A percentile compares a stretch with the other conserved stretches of the same genome.
Evolutionary conservation across 1,140 invertebrate genomes (phyloP).

Genomic region (Ooceraea biroi): DNA sequence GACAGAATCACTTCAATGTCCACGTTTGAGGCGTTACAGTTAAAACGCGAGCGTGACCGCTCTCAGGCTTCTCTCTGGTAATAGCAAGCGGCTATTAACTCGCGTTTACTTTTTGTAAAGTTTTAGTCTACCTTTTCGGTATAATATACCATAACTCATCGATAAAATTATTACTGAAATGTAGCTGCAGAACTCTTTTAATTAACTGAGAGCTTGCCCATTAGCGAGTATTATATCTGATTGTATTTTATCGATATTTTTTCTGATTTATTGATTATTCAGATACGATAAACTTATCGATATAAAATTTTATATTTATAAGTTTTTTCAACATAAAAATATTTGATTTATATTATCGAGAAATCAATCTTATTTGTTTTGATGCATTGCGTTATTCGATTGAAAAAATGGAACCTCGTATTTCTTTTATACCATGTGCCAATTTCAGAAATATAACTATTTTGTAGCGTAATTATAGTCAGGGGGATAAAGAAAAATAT

Average conservation of each 20-base stretch:
- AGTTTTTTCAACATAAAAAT: neutral
- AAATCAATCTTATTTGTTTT: neutral
- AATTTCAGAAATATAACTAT: slow-evolving; percentile 21
- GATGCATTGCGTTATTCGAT: neutral
- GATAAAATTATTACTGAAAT: slow-evolving; percentile 19
- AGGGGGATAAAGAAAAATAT: too few relatives aligned
- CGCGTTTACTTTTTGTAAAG: neutral
- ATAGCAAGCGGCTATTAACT: neutral
- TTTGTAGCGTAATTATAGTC: too few relatives aligned
- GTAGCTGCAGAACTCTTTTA: too few relatives aligned
- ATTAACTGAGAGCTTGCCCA: too few relatives aligned
- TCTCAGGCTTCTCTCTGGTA: too few relatives aligned
- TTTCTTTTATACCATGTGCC: neutral
- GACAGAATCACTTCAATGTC: too few relatives aligned
- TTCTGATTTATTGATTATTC: too few relatives aligned
- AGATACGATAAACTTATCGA: neutral
- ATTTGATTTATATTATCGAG: slow-evolving; percentile 1
- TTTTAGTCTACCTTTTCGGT: neutral
- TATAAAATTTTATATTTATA: neutral
- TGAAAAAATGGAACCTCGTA: neutral
- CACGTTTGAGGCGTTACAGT: too few relatives aligned
- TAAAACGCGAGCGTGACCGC: too few relatives aligned
- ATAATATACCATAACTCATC: neutral
- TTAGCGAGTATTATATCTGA: too few relatives aligned
- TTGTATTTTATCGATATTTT: too few relatives aligned